phyloP scores from a whole-genome alignment of 1,140 invertebrate species.

The Bombus confusus region DNA sequence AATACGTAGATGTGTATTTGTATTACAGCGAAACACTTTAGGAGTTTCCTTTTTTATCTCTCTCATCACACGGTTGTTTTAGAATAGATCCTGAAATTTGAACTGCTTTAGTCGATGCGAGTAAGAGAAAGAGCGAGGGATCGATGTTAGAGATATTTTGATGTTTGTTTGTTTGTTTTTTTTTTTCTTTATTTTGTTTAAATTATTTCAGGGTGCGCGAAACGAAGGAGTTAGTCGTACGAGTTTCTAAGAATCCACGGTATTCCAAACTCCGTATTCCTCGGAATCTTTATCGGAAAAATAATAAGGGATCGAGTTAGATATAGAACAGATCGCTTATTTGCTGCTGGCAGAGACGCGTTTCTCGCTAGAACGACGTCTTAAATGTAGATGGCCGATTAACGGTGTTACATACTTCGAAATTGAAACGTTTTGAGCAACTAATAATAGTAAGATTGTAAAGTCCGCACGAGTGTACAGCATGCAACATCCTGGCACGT shows the following conservation, averaged over 20 bases:
- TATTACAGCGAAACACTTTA: background rate
- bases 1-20: background rate
- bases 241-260: background rate
- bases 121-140: background rate
- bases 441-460: conserved; percentile 78
- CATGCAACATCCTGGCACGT: conserved; percentile 81
- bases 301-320: background rate
- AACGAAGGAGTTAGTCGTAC: too few species aligned
- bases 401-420: background rate
- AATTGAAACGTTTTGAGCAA: conserved; percentile 41
- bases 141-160: background rate
- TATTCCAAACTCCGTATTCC: background rate
- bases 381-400: conserved; percentile 2
- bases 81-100: background rate
- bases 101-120: background rate
- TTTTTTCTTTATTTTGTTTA: background rate
- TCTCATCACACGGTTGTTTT: background rate
- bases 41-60: background rate
- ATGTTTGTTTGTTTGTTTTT: background rate
- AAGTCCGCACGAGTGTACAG: conserved; percentile 59
- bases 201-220: background rate
- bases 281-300: background rate
- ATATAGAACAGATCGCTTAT: background rate
- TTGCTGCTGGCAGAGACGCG: background rate
- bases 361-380: background rate